Percentiles rank a stretch among this genome's conserved stretches.
phyloP scores from a whole-genome alignment of 37 sponge, comb jelly and placozoan species.

The Chondrilla cf. caribensis region DNA sequence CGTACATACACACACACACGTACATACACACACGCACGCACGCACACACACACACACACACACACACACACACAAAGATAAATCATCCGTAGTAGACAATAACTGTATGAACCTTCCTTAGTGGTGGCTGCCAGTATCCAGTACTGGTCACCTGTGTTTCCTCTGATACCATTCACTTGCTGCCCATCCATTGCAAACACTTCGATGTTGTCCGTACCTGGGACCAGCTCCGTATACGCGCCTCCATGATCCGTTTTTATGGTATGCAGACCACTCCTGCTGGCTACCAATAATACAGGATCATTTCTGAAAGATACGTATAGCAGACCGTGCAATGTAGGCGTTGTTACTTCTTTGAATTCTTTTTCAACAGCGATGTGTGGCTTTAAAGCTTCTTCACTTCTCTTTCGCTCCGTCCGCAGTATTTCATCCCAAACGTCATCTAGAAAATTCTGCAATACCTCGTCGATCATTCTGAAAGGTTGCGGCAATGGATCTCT shows the following conservation, averaged over 20 bases:
- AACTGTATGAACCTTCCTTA: not conserved
- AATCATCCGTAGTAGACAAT: no score
- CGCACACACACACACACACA: no score
- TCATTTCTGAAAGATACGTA: not conserved
- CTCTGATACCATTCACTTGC: not conserved
- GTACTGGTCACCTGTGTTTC: not conserved
- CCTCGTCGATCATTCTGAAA: slow-evolving; percentile 44
- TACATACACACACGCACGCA: no score
- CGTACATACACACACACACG: no score
- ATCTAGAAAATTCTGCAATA: slow-evolving; percentile 46
- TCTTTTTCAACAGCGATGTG: not conserved
- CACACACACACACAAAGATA: no score
- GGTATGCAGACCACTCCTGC: not conserved
- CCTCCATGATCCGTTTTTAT: not conserved
- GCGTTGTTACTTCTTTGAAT: no score
- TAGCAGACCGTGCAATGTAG: not conserved
- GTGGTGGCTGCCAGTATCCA: slow-evolving; percentile 3
- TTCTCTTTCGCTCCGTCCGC: not conserved
- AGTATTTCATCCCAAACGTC: slow-evolving; percentile 34
- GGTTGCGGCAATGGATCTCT: slow-evolving; percentile 67
- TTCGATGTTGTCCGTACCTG: not conserved
- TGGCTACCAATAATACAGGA: not conserved
- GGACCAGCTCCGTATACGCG: not conserved
- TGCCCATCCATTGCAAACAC: not conserved
- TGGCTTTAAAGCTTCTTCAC: slow-evolving; percentile 24